phyloP scores from a whole-genome alignment of 1,140 invertebrate genomes.

The Anthonomus grandis region DNA sequence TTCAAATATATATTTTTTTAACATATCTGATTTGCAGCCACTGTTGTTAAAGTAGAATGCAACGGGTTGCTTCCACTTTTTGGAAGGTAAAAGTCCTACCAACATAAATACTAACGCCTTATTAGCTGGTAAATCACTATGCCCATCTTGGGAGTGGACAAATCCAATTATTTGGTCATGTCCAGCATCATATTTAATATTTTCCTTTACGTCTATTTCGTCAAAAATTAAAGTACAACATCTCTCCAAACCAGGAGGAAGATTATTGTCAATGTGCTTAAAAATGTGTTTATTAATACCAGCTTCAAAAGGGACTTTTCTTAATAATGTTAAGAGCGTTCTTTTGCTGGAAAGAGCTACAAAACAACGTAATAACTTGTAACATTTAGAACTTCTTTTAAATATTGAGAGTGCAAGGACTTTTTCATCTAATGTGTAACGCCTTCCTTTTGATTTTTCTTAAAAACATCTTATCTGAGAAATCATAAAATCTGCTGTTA shows the following conservation, averaged over 20 bases:
- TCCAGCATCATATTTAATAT: neutral
- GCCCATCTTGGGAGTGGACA: too few species aligned
- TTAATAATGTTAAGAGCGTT: neutral
- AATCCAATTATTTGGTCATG: neutral
- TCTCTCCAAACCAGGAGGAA: neutral
- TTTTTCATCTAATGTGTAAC: conserved; percentile 11
- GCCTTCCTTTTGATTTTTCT: conserved; percentile 1
- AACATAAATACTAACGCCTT: conserved; percentile 23
- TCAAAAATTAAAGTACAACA: conserved; percentile 2
- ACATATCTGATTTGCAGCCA: neutral
- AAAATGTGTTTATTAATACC: neutral
- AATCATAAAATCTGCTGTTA: conserved; percentile 9
- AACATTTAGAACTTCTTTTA: conserved; percentile 7
- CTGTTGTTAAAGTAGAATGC: too few species aligned
- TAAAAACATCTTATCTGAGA: conserved; percentile 4
- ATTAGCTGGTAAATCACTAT: conserved; percentile 6
- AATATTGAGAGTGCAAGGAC: neutral
- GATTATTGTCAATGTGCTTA: neutral
- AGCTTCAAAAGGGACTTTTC: neutral
- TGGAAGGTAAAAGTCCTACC: conserved; percentile 7
- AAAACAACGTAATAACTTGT: neutral
- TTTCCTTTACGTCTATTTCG: too few species aligned
- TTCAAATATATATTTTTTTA: conserved; percentile 8
- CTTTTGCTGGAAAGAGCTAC: neutral
- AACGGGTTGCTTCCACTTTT: conserved; percentile 21